Conservation (phyloP, 1,140 invertebrate genomes). For the Sesamia nonagrioides region DNA sequence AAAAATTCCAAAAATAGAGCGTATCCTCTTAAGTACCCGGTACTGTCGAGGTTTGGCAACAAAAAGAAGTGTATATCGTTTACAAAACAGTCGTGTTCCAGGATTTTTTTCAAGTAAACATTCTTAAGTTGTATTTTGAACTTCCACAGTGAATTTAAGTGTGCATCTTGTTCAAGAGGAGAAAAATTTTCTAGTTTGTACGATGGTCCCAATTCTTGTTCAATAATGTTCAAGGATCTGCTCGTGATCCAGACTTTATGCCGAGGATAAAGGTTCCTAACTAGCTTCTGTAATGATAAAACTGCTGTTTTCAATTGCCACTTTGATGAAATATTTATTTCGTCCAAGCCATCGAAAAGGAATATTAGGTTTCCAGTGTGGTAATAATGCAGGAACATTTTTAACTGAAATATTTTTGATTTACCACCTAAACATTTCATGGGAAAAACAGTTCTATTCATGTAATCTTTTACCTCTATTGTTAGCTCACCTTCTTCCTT, state of each 20-base stretch:
- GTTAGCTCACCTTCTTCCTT: too few species aligned
- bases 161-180: not conserved
- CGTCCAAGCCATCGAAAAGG: slow-evolving; percentile 37
- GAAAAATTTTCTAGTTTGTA: slow-evolving; percentile 1
- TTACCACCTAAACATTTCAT: not conserved
- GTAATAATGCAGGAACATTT: slow-evolving; percentile 41
- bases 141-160: not conserved
- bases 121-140: not conserved
- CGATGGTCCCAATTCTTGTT: slow-evolving; percentile 1
- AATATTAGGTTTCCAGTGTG: slow-evolving; percentile 25
- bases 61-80: not conserved
- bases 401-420: slow-evolving; percentile 10
- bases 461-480: not conserved
- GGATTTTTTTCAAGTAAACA: not conserved
- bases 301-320: slow-evolving; percentile 9
- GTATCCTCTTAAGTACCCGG: too few species aligned
- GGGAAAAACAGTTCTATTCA: not conserved
- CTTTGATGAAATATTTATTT: slow-evolving; percentile 9
- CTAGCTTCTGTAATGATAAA: not conserved
- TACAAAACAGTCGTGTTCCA: not conserved
- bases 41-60: not conserved
- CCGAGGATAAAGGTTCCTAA: not conserved
- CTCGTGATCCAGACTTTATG: slow-evolving; percentile 38
- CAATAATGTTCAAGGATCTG: not conserved
- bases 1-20: too few species aligned